These are phyloP conservation scores for Caracal caracal DNA, from an alignment of 2,113 vertebrate genomes.

Conservation along the genomic window DNA sequence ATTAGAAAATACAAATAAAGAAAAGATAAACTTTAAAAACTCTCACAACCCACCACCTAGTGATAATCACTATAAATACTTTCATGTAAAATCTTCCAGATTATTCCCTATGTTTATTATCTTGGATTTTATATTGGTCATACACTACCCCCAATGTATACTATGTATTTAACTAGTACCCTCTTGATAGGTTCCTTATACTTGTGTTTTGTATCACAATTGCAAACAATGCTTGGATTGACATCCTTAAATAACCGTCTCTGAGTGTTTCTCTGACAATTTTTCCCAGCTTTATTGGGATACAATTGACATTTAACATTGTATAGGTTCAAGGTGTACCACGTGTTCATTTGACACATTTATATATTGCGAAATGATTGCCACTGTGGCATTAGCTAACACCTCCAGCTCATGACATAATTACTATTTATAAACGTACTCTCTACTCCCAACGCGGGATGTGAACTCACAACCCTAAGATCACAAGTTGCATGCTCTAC, in stretches of 20 bases:
- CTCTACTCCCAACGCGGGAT: no score
- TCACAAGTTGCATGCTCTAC: no score
- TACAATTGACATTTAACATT: not conserved
- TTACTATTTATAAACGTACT: not conserved
- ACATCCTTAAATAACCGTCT: not conserved
- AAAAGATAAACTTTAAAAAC: not conserved
- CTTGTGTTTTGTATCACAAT: not conserved
- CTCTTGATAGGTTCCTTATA: not conserved
- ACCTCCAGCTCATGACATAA: not conserved
- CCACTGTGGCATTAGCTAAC: not conserved
- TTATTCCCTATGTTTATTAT: not conserved
- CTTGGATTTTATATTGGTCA: not conserved
- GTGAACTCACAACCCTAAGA: no score
- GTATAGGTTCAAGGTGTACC: not conserved
- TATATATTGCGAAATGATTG: not conserved
- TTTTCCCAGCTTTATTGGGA: not conserved
- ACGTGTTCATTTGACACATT: not conserved
- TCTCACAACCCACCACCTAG: not conserved
- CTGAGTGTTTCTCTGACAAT: not conserved
- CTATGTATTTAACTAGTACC: not conserved
- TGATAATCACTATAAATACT: not conserved
- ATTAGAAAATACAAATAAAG: constrained; percentile 29
- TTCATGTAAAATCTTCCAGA: not conserved
- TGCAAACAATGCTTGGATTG: constrained; percentile 5
- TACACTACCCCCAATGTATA: not conserved